phyloP scores from a whole-genome alignment of 2,113 vertebrate genomes.

The Alectura lathami region DNA sequence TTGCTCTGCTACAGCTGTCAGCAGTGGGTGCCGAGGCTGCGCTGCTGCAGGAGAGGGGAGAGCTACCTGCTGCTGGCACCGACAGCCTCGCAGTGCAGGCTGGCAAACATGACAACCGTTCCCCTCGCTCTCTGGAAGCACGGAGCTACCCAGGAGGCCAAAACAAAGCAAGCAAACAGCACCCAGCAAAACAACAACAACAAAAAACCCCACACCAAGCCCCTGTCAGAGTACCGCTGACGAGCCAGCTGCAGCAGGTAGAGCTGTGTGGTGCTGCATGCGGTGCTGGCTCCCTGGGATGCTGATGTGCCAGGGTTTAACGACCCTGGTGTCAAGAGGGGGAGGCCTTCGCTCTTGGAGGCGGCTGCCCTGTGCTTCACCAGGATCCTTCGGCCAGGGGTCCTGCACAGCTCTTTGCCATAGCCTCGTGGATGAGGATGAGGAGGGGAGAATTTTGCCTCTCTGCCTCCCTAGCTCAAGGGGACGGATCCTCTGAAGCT shows the following conservation, averaged over 20 bases:
- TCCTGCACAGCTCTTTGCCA: neutral
- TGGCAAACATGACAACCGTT: conserved; percentile 1
- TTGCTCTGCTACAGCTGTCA: neutral
- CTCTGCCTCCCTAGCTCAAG: neutral
- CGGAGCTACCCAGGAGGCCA: conserved; percentile 37
- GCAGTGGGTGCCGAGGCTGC: accelerated
- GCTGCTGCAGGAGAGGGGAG: neutral
- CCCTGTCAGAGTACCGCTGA: neutral
- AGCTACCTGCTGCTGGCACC: conserved; percentile 17
- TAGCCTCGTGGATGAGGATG: neutral
- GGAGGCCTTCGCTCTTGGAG: neutral
- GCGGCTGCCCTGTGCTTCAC: neutral
- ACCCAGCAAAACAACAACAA: neutral
- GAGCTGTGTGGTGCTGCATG: neutral
- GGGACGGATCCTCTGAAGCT: neutral
- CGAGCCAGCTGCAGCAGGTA: neutral
- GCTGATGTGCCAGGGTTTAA: neutral
- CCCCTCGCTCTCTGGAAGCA: conserved; percentile 34
- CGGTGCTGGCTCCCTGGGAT: neutral
- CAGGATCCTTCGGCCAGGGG: neutral
- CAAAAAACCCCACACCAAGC: neutral
- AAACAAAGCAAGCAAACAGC: neutral
- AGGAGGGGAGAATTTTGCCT: neutral
- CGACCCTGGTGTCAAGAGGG: neutral
- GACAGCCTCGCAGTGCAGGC: neutral